A percentile compares a stretch with the other conserved stretches of the same genome.
Evolutionary conservation across 1,140 invertebrate genomes (phyloP).

Genomic region (Drosophila watanabei): DNA sequence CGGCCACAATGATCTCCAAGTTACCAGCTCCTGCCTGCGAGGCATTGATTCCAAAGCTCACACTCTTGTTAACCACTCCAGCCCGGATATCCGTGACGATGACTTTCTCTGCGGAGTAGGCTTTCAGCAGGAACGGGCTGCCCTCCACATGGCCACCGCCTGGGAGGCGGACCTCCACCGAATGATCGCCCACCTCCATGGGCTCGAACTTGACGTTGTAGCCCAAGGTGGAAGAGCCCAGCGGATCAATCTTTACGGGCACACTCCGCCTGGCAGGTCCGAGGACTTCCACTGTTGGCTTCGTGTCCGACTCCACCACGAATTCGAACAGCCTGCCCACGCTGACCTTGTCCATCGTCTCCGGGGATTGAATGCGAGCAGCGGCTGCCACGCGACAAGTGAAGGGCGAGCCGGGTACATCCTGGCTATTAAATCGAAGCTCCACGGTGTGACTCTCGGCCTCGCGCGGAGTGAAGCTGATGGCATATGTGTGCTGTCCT

Average conservation of each 20-base stretch:
- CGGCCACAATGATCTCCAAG: constrained; percentile 98
- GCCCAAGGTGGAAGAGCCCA: constrained; percentile 85
- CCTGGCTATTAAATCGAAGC: constrained; percentile 97
- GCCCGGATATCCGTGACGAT: constrained; percentile 94
- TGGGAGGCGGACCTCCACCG: constrained; percentile 93
- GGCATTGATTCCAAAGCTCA: constrained; percentile 96
- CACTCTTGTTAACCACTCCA: constrained; percentile 95
- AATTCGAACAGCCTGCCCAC: constrained; percentile 94
- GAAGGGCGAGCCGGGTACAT: constrained; percentile 95
- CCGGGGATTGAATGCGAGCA: constrained; percentile 90
- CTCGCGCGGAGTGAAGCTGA: constrained; percentile 97
- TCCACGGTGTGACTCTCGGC: constrained; percentile 96
- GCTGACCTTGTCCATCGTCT: constrained; percentile 96
- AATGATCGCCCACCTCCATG: constrained; percentile 96
- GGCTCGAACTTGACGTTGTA: constrained; percentile 93
- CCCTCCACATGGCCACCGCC: constrained; percentile 94
- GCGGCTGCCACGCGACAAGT: constrained; percentile 90
- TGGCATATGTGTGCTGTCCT: constrained; percentile 98
- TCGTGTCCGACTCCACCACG: constrained; percentile 92
- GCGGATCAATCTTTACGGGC: constrained; percentile 88
- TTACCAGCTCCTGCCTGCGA: constrained; percentile 94
- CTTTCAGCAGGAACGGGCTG: constrained; percentile 97
- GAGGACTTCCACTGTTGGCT: constrained; percentile 92
- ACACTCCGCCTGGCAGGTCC: constrained; percentile 91
- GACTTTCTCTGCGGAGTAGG: constrained; percentile 96